Evolutionary conservation across 2,797 vertebrate genomes (phyloP).

Genomic region (Rhinatrema bivittatum): DNA sequence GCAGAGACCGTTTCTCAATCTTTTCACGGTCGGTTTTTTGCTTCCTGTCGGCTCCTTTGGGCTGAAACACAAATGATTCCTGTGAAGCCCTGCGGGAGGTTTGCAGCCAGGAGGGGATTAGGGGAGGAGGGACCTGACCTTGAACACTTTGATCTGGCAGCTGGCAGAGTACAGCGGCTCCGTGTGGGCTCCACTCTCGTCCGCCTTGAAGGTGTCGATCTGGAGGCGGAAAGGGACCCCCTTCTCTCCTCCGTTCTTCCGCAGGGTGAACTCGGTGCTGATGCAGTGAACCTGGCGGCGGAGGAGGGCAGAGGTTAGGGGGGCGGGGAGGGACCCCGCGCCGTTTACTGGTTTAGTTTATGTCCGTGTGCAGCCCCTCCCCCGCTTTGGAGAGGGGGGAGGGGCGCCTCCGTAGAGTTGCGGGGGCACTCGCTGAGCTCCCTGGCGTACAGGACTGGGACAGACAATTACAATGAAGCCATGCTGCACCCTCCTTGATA

Average conservation of each 20-base stretch:
- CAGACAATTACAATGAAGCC: too few species aligned
- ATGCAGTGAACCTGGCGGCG: conserved; percentile 37
- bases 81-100: not conserved
- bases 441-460: too few species aligned
- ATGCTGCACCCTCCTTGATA: too few species aligned
- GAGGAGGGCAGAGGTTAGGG: too few species aligned
- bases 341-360: too few species aligned
- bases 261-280: conserved; percentile 34
- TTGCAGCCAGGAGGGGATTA: not conserved
- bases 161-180: conserved; percentile 19
- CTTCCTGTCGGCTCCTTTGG: conserved; percentile 76
- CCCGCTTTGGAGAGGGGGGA: too few species aligned
- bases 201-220: conserved; percentile 26
- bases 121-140: not conserved
- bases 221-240: conserved; percentile 30
- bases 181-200: conserved; percentile 1
- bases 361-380: too few species aligned
- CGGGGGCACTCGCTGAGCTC: too few species aligned
- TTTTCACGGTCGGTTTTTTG: conserved; percentile 78
- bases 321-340: not conserved
- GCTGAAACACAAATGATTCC: conserved; percentile 40
- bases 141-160: conserved; percentile 36
- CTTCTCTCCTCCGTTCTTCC: conserved; percentile 39
- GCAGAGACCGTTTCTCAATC: conserved; percentile 70
- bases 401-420: too few species aligned